phyloP scores from a whole-genome alignment of 2,113 vertebrate species.

The Plecotus auritus region DNA sequence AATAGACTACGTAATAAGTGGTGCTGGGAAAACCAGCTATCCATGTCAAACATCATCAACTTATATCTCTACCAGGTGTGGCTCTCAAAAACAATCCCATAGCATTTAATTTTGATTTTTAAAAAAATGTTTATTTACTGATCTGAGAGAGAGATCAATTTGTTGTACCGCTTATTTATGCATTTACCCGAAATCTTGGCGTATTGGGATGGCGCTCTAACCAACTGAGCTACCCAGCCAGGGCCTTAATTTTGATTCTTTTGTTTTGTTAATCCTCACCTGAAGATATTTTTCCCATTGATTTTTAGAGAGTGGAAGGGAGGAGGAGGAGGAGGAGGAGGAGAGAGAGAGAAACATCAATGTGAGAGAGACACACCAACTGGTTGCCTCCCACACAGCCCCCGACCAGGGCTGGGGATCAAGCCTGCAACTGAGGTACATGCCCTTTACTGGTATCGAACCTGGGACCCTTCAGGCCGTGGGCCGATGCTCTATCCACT shows the following conservation, averaged over 20 bases:
- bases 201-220: too few species aligned
- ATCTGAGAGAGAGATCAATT: not conserved
- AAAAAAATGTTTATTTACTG: not conserved
- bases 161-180: not conserved
- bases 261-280: too few species aligned
- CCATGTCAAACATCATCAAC: not conserved
- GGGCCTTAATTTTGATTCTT: not conserved
- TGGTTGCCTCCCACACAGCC: too few species aligned
- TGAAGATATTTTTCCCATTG: too few species aligned
- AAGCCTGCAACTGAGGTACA: not conserved
- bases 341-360: too few species aligned
- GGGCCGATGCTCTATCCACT: not conserved
- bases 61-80: not conserved
- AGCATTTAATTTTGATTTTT: not conserved
- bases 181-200: not conserved
- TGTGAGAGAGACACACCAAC: too few species aligned
- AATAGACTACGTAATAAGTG: not conserved
- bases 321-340: too few species aligned
- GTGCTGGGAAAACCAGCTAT: not conserved
- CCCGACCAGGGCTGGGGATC: too few species aligned
- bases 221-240: too few species aligned
- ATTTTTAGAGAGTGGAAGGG: too few species aligned
- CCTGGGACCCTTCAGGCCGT: too few species aligned
- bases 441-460: not conserved
- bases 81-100: not conserved